Evolutionary conservation across 2,113 vertebrate species (phyloP), one percentile per base, ranked within the genome.

Genomic region (Dolichotis patagonum): DNA sequence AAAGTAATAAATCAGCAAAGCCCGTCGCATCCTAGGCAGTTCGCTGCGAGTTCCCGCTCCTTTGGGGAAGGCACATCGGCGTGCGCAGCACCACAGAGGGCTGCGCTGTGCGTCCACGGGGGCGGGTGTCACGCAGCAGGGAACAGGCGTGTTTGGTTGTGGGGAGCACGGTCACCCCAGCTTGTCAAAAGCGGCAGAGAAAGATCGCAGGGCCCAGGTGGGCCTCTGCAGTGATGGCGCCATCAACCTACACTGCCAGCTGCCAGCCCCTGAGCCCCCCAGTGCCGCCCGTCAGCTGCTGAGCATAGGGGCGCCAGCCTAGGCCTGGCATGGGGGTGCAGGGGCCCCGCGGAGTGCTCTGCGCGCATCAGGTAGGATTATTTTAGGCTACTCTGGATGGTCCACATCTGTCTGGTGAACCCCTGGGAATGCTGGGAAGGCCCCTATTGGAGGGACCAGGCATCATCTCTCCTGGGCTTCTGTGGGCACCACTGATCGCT

Each of bases 401-500:
- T 62, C 0, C 0, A 3, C 24, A 5, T n/a, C 32, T 19, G 7
- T 22, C 38, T 9, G 22, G 26, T 1, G 28, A 52, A 32, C 6
- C 38, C 41, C 3, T 10, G 14, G 32, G 30, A 46, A 32, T 0
- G 3, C 93, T 28, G 30, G 28, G 41, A 26, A 13, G 20, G 3
- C 1, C 14, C 62, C 58, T 13, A 20, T 9, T 56, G 65, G 35
- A 60, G 20, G 35, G 26, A 32, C 30, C 30, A 12, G n/a, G 43
- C 1, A 0, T 46, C 1, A 0, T 46, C 52, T 35, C 43, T 20
- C 49, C 13, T 32, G 16, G 10, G 41, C 28, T 85, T 35, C 73
- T 22, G 43, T 58, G 60, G 71, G 12, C 28, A 3, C 5, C 14
- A 3, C 56, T 0, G 12, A 0, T 0, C 3, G 2, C 58, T 17